Base-by-base conservation (phyloP, 2,888 invertebrate species). In the Drosophila colorata region DNA sequence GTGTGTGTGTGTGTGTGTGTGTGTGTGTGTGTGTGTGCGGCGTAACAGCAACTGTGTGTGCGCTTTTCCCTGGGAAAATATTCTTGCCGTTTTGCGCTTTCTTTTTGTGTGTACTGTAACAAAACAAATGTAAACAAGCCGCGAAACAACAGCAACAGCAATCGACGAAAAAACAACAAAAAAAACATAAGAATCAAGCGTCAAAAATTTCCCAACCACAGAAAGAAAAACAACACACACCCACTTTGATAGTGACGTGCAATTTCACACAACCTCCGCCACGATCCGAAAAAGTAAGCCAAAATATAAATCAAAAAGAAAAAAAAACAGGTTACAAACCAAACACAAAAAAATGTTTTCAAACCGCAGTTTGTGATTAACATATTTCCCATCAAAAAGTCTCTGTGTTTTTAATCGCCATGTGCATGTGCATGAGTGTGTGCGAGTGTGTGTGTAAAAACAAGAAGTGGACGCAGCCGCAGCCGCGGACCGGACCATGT, bases 381-480 rank as follows among this genome's bases (percentile, higher is more conserved):
- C 83, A 84, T 84, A 89, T 77, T 90, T 88, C 89, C 89, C 87
- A 89, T 88, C 85, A 70, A 75, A 77, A 65, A 65, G 33, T 53
- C 40, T 63, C 51, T 59, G 59, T 72, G 71, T 74, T 74, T 88
- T 79, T 87, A 85, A 84, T 76, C 74, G 69, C 48, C 53, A 38
- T 55, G 47, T 57, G 57, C 67, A 40, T 55, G 46, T 41, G 23
- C 31, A 38, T 28, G 28, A 16, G 52, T 37, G 35, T 63, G 60
- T 53, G 66, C 40, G 37, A 33, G 55, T 46, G 35, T 20, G 47
- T 61, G 23, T 63, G 60, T 55, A 31, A 44, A 83, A 83, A 86
- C 90, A 80, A 88, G 84, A 87, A 82, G 82, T 82, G 86, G 88
- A 82, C 87, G 63, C 87, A 41, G 64, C 37, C 63, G 49, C 64